phyloP scores from a whole-genome alignment of 2,797 vertebrate genomes.

The Dermochelys coriacea region DNA sequence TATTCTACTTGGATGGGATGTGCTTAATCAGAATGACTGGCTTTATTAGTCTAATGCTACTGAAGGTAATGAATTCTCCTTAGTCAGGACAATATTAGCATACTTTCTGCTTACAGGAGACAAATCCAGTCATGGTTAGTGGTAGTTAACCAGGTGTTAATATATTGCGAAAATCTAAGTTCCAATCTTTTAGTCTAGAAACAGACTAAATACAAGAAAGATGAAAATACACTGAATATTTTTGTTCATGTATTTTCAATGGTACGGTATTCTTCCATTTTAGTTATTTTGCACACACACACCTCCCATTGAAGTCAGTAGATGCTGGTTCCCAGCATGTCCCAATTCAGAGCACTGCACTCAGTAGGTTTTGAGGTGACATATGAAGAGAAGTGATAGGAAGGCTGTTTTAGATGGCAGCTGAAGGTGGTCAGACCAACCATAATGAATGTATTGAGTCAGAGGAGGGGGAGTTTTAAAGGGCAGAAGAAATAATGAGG shows the following conservation, averaged over 20 bases:
- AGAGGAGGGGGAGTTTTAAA: neutral
- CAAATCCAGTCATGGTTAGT: neutral
- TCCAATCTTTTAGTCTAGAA: constrained; percentile 24
- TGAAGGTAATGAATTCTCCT: constrained; percentile 52
- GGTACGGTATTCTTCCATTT: neutral
- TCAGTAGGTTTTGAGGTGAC: neutral
- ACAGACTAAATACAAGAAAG: constrained; percentile 43
- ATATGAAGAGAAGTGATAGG: neutral
- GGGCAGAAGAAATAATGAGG: neutral
- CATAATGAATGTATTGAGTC: neutral
- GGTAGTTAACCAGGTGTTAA: constrained; percentile 57
- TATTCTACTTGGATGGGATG: neutral
- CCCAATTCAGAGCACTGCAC: rapidly evolving
- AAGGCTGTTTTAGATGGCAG: neutral
- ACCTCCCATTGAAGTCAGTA: neutral
- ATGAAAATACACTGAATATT: constrained; percentile 45
- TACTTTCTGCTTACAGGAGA: constrained; percentile 38
- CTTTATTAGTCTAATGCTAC: constrained; percentile 39
- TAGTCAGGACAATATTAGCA: constrained; percentile 29
- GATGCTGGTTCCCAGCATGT: neutral
- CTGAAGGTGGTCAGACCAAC: neutral
- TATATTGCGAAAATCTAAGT: constrained; percentile 29
- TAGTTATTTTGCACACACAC: constrained; percentile 8
- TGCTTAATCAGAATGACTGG: constrained; percentile 14
- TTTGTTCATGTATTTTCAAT: neutral